Evolutionary conservation across 2,888 invertebrate genomes (phyloP).

Genomic region (Panzeria rudis): DNA sequence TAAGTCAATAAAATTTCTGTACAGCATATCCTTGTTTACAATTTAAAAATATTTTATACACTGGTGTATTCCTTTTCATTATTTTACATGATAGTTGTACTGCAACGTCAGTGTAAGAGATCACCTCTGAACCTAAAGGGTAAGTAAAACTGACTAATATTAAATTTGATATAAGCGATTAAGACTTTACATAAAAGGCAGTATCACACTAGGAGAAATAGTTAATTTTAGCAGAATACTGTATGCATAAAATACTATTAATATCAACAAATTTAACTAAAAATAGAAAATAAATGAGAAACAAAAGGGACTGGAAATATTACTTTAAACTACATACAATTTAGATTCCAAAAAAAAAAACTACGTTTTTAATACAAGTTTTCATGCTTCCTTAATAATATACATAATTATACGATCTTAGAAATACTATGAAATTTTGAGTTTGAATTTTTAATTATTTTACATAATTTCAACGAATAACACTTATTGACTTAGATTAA

Average conservation of each 20-base stretch:
- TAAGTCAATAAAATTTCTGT: constrained; percentile 40
- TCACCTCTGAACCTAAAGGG: constrained; percentile 5
- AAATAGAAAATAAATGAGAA: background rate
- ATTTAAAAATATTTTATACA: constrained; percentile 5
- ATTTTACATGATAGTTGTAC: constrained; percentile 33
- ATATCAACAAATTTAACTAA: constrained; percentile 5
- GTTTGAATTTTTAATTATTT: too few species aligned
- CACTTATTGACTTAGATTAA: too few species aligned
- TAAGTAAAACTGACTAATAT: background rate
- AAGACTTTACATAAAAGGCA: constrained; percentile 3
- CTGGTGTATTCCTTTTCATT: background rate
- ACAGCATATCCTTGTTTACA: background rate
- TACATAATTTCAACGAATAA: too few species aligned
- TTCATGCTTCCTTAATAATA: too few species aligned
- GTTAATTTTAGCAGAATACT: constrained; percentile 47
- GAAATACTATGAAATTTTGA: too few species aligned
- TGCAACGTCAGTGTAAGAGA: constrained; percentile 40
- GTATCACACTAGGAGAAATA: constrained; percentile 24
- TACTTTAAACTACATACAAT: too few species aligned
- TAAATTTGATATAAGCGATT: background rate
- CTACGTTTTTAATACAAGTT: too few species aligned
- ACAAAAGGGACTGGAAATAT: background rate
- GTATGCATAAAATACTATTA: constrained; percentile 24
- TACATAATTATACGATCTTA: too few species aligned
- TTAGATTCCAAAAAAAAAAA: too few species aligned